Conservation (phyloP, 2,888 invertebrate species). For the Chrysina gloriosa region DNA sequence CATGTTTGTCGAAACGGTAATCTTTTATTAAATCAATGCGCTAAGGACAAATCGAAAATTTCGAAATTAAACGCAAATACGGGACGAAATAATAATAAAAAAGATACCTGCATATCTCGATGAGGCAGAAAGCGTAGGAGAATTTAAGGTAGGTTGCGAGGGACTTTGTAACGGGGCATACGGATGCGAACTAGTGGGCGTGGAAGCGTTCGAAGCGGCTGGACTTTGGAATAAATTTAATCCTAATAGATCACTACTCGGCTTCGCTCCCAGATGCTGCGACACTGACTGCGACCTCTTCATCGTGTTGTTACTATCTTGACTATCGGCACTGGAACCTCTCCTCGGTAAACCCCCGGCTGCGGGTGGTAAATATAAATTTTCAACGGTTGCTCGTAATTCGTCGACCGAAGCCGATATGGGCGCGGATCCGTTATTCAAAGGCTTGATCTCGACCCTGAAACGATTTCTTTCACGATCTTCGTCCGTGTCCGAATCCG, state of each 20-base stretch:
- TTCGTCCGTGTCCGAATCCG: constrained; percentile 81
- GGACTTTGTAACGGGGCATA: constrained; percentile 86
- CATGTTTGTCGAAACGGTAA: no score
- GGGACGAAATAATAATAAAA: no score
- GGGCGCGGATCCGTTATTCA: constrained; percentile 88
- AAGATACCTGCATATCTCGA: constrained; percentile 67
- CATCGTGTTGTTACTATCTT: constrained; percentile 69
- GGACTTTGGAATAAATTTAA: constrained; percentile 84
- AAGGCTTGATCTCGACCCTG: constrained; percentile 94
- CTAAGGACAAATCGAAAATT: constrained; percentile 8
- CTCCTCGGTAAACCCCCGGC: constrained; percentile 72
- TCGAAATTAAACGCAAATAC: no score
- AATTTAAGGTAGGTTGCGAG: constrained; percentile 75
- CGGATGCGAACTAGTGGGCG: constrained; percentile 73
- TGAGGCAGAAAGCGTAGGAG: constrained; percentile 70
- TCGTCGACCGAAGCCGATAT: constrained; percentile 97
- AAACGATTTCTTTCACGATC: constrained; percentile 70
- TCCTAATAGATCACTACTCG: constrained; percentile 83
- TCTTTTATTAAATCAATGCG: no score
- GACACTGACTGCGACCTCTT: constrained; percentile 81
- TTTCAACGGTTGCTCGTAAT: constrained; percentile 90
- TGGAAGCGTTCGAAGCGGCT: constrained; percentile 82
- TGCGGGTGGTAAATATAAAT: constrained; percentile 84
- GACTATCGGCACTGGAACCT: constrained; percentile 76
- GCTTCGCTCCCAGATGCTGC: constrained; percentile 79